Evolutionary conservation across 1,140 invertebrate species (phyloP), one percentile per base, ranked within the genome.

Genomic region (Drosophila azteca): DNA sequence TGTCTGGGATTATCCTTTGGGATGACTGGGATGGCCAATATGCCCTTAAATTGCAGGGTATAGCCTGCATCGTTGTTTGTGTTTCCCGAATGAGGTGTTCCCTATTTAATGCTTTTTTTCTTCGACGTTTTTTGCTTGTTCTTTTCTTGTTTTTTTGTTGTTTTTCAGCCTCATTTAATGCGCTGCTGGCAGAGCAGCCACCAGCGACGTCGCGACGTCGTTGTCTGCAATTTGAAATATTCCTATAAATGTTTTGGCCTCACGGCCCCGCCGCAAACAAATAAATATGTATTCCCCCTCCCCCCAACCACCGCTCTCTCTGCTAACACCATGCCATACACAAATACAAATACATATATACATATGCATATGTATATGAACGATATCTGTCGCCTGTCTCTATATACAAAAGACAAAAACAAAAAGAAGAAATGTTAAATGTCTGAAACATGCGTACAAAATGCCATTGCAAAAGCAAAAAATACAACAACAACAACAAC

Each of bases 371-470:
- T 62, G 20, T 81, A 51, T 73, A 81, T 71, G 75, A 72, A 78
- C 76, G 81, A 80, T 87, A 77, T 87, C 61, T 85, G 82, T 85
- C 82, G 57, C 54, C 74, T 71, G 81, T 79, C 81, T 80, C 80
- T 72, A 64, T 64, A 81, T 57, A 75, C 64, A 82, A 26, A 26
- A n/a, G n/a, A n/a, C n/a, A n/a, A 24, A 26, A 26, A 65, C 55
- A 60, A 20, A 24, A 26, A 26, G 54, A 62, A 60, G 39, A 82
- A 77, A 79, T 83, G 79, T 83, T 83, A 83, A 83, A 83, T 83
- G 71, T 72, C 80, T 76, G 67, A 83, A 82, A 83, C 80, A 83
- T 84, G 80, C 80, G 76, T 84, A 79, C 76, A 84, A 83, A 79
- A 84, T 83, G 79, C 63, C 72, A 82, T 64, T 77, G 64, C 79